phyloP scores from a whole-genome alignment of 2,797 vertebrate species.

The Coluber constrictor region DNA sequence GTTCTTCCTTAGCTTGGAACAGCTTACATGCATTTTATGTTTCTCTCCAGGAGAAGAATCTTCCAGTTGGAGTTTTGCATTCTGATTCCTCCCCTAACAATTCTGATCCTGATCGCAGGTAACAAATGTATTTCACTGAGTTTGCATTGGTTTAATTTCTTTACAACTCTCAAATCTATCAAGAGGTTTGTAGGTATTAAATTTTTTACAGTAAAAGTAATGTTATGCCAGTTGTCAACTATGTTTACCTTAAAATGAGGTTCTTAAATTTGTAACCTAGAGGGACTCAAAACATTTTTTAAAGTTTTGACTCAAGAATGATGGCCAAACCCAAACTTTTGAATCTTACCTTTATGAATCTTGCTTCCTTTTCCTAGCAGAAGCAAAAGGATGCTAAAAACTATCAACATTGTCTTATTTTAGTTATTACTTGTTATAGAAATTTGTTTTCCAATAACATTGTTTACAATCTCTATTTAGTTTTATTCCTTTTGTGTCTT shows the following conservation, averaged over 20 bases:
- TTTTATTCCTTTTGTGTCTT: not conserved
- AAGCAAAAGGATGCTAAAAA: not conserved
- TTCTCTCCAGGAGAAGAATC: conserved; percentile 81
- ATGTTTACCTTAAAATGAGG: not conserved
- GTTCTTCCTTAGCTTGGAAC: not conserved
- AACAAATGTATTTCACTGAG: conserved; percentile 30
- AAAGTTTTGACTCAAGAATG: not conserved
- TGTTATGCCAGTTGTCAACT: not conserved
- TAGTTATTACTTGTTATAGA: not conserved
- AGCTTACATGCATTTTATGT: conserved; percentile 5
- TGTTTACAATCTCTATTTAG: not conserved
- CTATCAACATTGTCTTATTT: not conserved
- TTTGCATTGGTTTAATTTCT: not conserved
- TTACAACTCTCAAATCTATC: not conserved
- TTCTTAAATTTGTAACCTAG: not conserved
- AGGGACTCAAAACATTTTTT: not conserved
- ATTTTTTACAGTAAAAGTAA: not conserved
- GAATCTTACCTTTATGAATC: not conserved
- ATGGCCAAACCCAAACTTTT: not conserved
- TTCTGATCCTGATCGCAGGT: conserved; percentile 92
- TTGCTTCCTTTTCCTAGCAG: not conserved
- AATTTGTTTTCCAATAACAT: not conserved
- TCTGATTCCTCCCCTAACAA: conserved; percentile 83
- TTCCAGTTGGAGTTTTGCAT: conserved; percentile 72
- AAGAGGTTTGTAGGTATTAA: not conserved